Conservation (phyloP, 2,113 vertebrate species). For the Oryzias woworae region DNA sequence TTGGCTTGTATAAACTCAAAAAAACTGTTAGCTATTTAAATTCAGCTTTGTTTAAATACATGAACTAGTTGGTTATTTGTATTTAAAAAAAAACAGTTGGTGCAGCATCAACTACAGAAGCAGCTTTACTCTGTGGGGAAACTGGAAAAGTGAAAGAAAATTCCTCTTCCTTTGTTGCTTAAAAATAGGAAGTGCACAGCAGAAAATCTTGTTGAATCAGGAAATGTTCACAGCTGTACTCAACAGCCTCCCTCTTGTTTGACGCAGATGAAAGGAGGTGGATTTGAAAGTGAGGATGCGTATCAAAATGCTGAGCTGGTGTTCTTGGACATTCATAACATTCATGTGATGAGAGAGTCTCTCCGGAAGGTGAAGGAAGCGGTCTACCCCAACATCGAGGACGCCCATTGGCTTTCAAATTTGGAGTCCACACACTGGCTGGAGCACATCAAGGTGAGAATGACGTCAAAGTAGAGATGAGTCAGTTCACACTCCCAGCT, state of each 20-base stretch:
- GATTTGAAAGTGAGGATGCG: slow-evolving; percentile 96
- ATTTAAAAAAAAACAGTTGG: background rate
- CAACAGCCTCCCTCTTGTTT: background rate
- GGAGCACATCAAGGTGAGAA: slow-evolving; percentile 93
- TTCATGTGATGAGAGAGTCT: slow-evolving; percentile 97
- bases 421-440: slow-evolving; percentile 98
- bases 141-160: no score
- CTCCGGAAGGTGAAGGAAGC: slow-evolving; percentile 95
- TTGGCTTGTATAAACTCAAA: no score
- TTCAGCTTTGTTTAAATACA: background rate
- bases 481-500: background rate
- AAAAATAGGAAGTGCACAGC: no score
- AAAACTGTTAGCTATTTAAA: background rate
- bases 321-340: slow-evolving; percentile 98
- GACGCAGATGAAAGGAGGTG: slow-evolving; percentile 92
- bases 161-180: no score
- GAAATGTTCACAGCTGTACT: background rate
- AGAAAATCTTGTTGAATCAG: no score
- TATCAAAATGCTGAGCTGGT: slow-evolving; percentile 96
- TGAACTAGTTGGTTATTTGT: background rate
- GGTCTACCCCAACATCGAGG: slow-evolving; percentile 94
- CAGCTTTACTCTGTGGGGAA: no score
- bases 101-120: no score
- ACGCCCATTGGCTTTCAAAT: slow-evolving; percentile 95
- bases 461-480: background rate